Percentiles rank a stretch among this genome's conserved stretches.
Evolutionary conservation across 2,113 vertebrate genomes (phyloP).

Genomic region (Salvelinus namaycush): DNA sequence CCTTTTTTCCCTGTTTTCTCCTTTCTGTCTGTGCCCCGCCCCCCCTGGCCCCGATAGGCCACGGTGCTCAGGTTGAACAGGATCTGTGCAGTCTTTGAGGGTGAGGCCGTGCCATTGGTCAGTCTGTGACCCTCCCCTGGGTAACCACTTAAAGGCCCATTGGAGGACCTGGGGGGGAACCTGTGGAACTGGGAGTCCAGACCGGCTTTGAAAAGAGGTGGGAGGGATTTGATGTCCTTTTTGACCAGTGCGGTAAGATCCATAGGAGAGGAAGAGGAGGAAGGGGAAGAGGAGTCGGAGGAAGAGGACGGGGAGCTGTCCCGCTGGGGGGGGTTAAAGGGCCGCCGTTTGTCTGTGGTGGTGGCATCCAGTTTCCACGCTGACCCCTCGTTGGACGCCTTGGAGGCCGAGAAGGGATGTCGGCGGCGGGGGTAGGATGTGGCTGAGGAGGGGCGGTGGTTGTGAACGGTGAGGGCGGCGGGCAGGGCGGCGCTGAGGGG

Average conservation of each 20-base stretch:
- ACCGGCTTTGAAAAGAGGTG: conserved; percentile 59
- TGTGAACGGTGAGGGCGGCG: conserved; percentile 64
- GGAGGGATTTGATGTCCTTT: conserved; percentile 72
- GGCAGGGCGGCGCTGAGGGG: conserved; percentile 73
- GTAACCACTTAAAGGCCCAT: conserved; percentile 60
- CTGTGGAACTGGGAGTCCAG: conserved; percentile 68
- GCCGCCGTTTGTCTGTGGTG: conserved; percentile 62
- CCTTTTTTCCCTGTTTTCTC: conserved; percentile 66
- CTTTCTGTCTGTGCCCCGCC: conserved; percentile 64
- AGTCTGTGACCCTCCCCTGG: conserved; percentile 61
- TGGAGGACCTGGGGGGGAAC: conserved; percentile 61
- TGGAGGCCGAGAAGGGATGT: conserved; percentile 52
- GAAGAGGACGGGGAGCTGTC: conserved; percentile 64
- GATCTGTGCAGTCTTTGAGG: conserved; percentile 78
- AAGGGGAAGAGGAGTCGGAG: conserved; percentile 64
- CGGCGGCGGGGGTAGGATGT: conserved; percentile 56
- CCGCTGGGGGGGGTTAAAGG: conserved; percentile 62
- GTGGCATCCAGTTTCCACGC: conserved; percentile 74
- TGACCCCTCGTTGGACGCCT: conserved; percentile 67
- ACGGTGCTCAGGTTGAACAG: conserved; percentile 78
- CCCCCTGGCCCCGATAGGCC: conserved; percentile 63
- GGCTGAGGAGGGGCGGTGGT: conserved; percentile 66
- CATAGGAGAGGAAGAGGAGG: conserved; percentile 68
- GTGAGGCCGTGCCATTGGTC: conserved; percentile 66
- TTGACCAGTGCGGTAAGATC: conserved; percentile 68